These are phyloP conservation scores for Tipula lateralis DNA, from an alignment of 2,888 invertebrate genomes.

Conservation along the genomic window DNA sequence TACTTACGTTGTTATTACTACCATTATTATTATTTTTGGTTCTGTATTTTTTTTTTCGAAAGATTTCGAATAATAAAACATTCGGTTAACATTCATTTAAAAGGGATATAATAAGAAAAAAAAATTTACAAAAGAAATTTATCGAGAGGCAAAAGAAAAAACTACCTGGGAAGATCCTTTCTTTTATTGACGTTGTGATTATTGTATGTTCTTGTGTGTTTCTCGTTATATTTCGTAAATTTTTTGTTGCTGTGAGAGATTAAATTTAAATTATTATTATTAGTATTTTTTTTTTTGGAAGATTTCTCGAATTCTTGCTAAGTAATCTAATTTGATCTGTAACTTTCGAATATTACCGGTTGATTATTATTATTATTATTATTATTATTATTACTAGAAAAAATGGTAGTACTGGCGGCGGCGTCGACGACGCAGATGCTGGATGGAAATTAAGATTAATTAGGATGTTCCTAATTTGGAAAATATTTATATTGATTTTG, in stretches of 20 bases:
- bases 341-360: background rate
- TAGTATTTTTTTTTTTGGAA: background rate
- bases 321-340: conserved; percentile 11
- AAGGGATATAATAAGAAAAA: background rate
- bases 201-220: background rate
- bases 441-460: background rate
- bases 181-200: conserved; percentile 9
- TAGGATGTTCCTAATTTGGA: background rate
- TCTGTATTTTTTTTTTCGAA: background rate
- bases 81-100: conserved; percentile 1
- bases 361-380: background rate
- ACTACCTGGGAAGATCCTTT: conserved; percentile 4
- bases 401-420: no score
- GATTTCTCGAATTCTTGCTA: background rate
- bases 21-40: conserved; percentile 11
- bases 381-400: no score
- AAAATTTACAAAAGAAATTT: background rate
- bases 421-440: background rate
- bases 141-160: background rate
- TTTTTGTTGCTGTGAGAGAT: background rate
- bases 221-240: background rate
- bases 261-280: background rate
- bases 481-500: background rate
- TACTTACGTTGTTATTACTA: background rate
- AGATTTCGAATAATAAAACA: background rate